Evolutionary conservation across 2,113 vertebrate genomes (phyloP).

Genomic region (Ondatra zibethicus): DNA sequence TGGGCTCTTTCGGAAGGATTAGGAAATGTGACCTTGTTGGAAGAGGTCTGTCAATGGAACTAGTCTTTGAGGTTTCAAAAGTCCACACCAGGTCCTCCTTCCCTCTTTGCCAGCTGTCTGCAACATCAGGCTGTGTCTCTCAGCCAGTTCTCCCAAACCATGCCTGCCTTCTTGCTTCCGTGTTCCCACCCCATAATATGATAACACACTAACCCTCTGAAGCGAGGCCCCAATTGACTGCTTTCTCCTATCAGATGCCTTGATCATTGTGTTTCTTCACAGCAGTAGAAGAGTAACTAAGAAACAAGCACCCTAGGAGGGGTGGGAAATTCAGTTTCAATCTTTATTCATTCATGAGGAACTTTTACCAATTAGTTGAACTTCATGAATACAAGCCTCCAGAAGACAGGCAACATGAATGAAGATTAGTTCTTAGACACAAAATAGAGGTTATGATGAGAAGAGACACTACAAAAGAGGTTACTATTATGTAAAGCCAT

Average conservation of each 20-base stretch:
- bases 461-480: not conserved
- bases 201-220: not conserved
- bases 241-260: not conserved
- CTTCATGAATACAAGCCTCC: not conserved
- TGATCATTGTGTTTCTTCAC: not conserved
- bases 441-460: not conserved
- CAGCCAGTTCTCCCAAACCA: not conserved
- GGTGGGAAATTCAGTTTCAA: not conserved
- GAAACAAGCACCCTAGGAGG: not conserved
- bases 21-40: not conserved
- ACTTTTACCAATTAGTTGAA: not conserved
- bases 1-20: not conserved
- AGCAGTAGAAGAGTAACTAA: not conserved
- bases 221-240: not conserved
- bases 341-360: not conserved
- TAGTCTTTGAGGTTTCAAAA: not conserved
- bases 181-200: not conserved
- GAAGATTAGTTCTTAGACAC: not conserved
- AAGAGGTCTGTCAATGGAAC: not conserved
- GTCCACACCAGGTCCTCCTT: not conserved
- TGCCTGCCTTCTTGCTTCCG: not conserved
- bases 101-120: not conserved
- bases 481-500: no score
- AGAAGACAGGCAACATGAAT: not conserved
- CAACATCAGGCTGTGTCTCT: no score